Percentiles rank a stretch among this genome's conserved stretches.
Conservation (phyloP, 2,113 vertebrate genomes). For the Fulmarus glacialis region DNA sequence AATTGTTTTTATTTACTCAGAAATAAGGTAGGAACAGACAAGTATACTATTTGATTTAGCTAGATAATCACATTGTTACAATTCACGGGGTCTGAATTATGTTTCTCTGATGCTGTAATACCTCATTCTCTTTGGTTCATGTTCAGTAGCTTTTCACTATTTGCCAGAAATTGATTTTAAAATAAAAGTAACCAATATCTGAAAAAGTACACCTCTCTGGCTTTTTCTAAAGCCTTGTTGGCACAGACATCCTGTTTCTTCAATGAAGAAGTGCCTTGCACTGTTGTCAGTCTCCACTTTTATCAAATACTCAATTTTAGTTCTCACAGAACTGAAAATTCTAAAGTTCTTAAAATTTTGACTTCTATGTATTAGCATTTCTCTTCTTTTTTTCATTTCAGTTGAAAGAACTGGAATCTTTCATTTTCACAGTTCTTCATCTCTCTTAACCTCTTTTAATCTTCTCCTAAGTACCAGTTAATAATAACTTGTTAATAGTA, state of each 20-base stretch:
- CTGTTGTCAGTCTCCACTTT: not conserved
- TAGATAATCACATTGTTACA: not conserved
- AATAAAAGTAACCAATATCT: not conserved
- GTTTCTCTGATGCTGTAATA: not conserved
- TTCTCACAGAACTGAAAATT: not conserved
- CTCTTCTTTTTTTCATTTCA: not conserved
- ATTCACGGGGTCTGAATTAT: not conserved
- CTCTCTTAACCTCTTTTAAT: not conserved
- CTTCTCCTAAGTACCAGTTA: not conserved
- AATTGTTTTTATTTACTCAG: not conserved
- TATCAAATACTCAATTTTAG: not conserved
- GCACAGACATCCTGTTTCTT: not conserved
- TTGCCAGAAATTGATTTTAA: not conserved
- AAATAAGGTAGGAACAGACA: not conserved
- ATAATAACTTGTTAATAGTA: not conserved
- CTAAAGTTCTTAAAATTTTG: not conserved
- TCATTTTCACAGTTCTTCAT: not conserved
- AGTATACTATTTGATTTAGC: not conserved
- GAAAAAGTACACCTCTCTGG: not conserved
- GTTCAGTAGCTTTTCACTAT: not conserved
- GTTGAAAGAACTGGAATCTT: not conserved
- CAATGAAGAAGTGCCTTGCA: not conserved
- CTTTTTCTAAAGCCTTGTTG: not conserved
- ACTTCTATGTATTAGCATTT: not conserved
- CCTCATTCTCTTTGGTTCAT: not conserved